These are phyloP conservation scores for Gallinago stenura DNA, from an alignment of 2,797 vertebrate genomes.

Conservation along the genomic window DNA sequence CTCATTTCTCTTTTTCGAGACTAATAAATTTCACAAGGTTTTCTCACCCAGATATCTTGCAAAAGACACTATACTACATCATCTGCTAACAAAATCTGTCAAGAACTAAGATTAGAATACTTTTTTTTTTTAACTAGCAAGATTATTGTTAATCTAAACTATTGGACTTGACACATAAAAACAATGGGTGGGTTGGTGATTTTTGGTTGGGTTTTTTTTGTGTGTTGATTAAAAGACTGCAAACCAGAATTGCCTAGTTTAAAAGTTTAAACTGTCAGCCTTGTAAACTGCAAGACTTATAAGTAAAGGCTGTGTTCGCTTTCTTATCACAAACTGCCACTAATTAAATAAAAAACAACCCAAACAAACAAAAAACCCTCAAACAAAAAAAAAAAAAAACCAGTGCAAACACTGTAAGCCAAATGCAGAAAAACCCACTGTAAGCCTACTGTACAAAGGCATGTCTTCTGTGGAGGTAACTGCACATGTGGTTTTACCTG, in stretches of 20 bases:
- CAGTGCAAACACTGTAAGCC: not conserved
- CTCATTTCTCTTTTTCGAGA: not conserved
- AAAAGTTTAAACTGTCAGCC: not conserved
- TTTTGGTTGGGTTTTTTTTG: not conserved
- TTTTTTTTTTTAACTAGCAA: not conserved
- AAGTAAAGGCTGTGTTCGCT: not conserved
- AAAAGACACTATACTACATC: not conserved
- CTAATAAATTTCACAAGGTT: accelerated
- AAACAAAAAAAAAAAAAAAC: too few species aligned
- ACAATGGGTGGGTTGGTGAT: not conserved
- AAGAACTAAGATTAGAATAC: not conserved
- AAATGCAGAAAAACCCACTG: not conserved
- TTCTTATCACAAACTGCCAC: not conserved
- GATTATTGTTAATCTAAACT: not conserved
- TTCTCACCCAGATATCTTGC: accelerated
- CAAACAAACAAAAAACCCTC: not conserved
- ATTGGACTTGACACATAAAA: not conserved
- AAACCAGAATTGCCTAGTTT: not conserved
- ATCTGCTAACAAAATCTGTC: not conserved
- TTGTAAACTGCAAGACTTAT: not conserved
- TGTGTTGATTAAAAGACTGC: not conserved
- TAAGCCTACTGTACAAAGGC: not conserved
- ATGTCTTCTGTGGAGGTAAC: not conserved
- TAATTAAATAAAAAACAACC: not conserved
- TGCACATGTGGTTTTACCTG: not conserved